Evolutionary conservation across 2,113 vertebrate genomes (phyloP).

Genomic region (Spermophilus dauricus): DNA sequence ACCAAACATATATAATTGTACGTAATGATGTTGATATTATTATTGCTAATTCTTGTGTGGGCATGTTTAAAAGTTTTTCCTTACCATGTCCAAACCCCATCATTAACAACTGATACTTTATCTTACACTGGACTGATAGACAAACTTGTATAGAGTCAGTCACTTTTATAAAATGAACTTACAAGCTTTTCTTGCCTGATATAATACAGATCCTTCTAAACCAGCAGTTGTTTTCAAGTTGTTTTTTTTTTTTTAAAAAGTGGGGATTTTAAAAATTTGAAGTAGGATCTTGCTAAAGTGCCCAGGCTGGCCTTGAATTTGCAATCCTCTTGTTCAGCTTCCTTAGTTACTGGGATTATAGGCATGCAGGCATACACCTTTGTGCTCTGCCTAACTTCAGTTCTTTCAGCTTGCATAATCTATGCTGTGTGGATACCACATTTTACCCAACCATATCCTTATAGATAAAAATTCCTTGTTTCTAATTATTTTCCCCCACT

Average conservation of each 20-base stretch:
- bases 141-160: neutral
- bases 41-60: neutral
- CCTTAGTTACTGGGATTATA: no score
- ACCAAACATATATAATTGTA: neutral
- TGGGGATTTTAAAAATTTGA: no score
- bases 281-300: no score
- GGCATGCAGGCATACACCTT: no score
- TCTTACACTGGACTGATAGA: neutral
- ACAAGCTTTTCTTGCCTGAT: slow-evolving; percentile 5
- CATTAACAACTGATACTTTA: neutral
- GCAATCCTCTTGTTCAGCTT: no score
- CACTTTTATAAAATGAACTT: neutral
- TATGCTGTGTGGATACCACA: neutral
- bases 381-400: neutral
- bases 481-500: neutral
- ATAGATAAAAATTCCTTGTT: slow-evolving; percentile 11
- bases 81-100: neutral
- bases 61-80: neutral
- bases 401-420: neutral
- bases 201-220: neutral
- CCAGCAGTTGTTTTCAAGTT: neutral
- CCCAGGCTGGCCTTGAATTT: no score
- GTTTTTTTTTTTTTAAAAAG: no score
- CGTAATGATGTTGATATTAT: neutral
- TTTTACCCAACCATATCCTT: neutral